Evolutionary conservation across 1,140 invertebrate species (phyloP).

Genomic region (Aphidius ervi): DNA sequence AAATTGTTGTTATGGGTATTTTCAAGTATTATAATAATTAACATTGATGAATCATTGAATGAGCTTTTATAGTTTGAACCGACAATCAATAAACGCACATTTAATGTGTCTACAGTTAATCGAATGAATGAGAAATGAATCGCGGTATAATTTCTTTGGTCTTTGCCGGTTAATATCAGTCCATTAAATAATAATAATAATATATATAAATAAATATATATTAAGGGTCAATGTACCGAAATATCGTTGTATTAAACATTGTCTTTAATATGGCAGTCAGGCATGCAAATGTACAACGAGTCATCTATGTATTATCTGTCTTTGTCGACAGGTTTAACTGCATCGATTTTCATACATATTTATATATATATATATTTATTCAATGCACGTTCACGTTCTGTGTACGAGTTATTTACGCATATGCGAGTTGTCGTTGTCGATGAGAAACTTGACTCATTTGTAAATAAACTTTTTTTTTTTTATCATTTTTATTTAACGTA

Average conservation of each 20-base stretch:
- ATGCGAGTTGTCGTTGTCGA: conserved; percentile 3
- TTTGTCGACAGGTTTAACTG: conserved; percentile 1
- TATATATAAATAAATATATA: too few species aligned
- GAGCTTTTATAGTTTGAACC: too few species aligned
- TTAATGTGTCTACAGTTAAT: background rate
- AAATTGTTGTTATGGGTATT: too few species aligned
- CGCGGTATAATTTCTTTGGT: too few species aligned
- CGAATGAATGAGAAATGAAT: too few species aligned
- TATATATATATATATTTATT: background rate
- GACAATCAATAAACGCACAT: too few species aligned
- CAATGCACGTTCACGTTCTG: background rate
- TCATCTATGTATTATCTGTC: conserved; percentile 6
- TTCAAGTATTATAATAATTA: too few species aligned
- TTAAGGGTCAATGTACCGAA: too few species aligned
- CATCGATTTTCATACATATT: conserved; percentile 13
- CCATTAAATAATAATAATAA: too few species aligned
- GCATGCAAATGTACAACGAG: conserved; percentile 35
- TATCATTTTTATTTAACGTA: background rate
- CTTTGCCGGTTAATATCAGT: too few species aligned
- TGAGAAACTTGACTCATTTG: conserved; percentile 7
- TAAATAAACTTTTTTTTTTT: background rate
- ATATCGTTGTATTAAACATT: conserved; percentile 25
- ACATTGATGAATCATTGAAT: too few species aligned
- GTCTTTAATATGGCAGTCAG: conserved; percentile 29
- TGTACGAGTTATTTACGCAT: conserved; percentile 16